phyloP scores from a whole-genome alignment of 1,140 invertebrate species.

The Saccostrea echinata region DNA sequence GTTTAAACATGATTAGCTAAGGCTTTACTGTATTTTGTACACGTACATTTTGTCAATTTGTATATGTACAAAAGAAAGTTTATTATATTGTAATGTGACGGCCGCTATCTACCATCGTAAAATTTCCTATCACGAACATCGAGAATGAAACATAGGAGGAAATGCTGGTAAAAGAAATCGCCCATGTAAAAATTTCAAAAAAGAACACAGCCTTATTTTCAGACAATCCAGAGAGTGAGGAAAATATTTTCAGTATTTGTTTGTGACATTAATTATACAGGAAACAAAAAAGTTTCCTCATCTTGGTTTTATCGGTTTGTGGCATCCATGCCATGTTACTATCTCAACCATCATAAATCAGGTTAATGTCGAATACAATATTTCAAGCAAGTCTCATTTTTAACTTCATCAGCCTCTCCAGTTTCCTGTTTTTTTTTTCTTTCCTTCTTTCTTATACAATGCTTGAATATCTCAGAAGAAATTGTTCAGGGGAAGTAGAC shows the following conservation, averaged over 20 bases:
- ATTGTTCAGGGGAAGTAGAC: no score
- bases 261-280: conserved; percentile 23
- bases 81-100: no score
- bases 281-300: conserved; percentile 27
- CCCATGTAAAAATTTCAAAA: not conserved
- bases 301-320: conserved; percentile 10
- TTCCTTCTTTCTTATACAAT: not conserved
- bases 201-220: not conserved
- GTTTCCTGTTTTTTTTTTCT: not conserved
- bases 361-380: conserved; percentile 20
- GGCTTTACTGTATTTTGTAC: no score
- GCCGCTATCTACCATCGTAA: no score
- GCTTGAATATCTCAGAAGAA: not conserved
- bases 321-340: not conserved
- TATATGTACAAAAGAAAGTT: no score
- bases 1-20: no score
- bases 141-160: not conserved
- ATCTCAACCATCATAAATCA: conserved; percentile 16
- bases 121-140: not conserved
- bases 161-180: not conserved
- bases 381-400: not conserved
- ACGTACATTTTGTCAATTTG: no score
- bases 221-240: not conserved
- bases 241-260: conserved; percentile 30
- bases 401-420: not conserved